A percentile compares a stretch with the other conserved stretches of the same genome.
Conservation (phyloP, 1,140 invertebrate species). For the Helicoverpa armigera region DNA sequence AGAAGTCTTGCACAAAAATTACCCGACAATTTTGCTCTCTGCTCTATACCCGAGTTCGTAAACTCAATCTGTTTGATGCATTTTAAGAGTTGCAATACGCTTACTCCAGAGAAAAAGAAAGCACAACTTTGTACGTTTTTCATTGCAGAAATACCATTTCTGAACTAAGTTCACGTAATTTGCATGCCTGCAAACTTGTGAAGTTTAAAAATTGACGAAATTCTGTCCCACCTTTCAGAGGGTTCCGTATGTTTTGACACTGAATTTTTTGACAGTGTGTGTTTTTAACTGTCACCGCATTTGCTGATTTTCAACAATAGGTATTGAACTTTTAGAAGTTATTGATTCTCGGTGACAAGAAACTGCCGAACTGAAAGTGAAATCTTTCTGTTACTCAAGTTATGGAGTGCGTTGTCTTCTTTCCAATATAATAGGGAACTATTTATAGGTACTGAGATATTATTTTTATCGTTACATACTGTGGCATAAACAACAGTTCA, state of each 20-base stretch:
- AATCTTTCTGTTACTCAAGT: no score
- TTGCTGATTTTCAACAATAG: no score
- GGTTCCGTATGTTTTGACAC: neutral
- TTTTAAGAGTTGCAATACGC: constrained; percentile 30
- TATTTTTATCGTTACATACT: no score
- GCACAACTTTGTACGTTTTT: constrained; percentile 41
- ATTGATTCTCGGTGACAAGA: no score
- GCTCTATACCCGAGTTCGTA: neutral
- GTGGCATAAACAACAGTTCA: no score
- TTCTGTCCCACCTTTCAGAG: neutral
- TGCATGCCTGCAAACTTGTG: constrained; percentile 30
- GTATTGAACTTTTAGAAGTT: no score
- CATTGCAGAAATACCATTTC: constrained; percentile 33
- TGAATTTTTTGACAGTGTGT: neutral
- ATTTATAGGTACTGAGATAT: no score
- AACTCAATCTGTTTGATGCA: constrained; percentile 32
- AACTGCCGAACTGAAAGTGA: no score
- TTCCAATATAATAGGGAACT: no score
- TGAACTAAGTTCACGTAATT: constrained; percentile 39
- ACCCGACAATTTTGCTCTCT: constrained; percentile 12
- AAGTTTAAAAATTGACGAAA: constrained; percentile 16
- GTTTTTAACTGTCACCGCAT: no score
- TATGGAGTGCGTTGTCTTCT: no score
- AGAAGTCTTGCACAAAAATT: constrained; percentile 17
- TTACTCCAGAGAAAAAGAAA: constrained; percentile 23